Base-by-base conservation (phyloP, 2,797 vertebrate species). In the Micromesistius poutassou region DNA sequence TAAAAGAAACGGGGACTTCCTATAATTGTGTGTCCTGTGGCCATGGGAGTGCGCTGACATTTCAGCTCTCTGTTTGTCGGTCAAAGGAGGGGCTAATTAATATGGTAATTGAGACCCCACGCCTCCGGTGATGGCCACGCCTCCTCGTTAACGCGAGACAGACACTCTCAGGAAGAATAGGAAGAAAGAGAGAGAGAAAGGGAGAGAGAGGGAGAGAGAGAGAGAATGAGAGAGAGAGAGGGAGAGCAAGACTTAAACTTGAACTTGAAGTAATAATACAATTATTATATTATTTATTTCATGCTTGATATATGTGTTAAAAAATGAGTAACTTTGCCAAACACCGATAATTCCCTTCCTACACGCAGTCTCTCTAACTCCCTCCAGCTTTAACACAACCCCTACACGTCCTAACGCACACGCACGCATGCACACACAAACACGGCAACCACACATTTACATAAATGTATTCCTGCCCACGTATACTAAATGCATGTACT, bases 31-130 rank as follows among this genome's bases (percentile, higher is more conserved):
- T 92, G 91, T 93, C 91, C 89, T 86, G 77, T 90, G 90, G 87
- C 88, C 89, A 82, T 80, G 85, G 71, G 86, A 91, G 87, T 80
- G 81, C 83, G 87, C 87, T 93, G 93, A 92, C 93, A 93, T 94
- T 93, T 93, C 85, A 86, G 87, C 80, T 83, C 87, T 88, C 86
- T 93, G 90, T 91, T 92, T 91, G 87, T 89, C 87, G 87, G 91
- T 91, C 88, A 91, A 89, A 91, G 82, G 89, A 93, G 89, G 89
- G 86, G 91, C 90, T 94, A 93, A 94, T 94, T 94, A 95, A 93
- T 93, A 94, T 94, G 92, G 84, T 92, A 92, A 94, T 94, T 92
- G 81, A 83, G 88, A 88, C 88, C 80, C 79, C 28, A 87, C 36
- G 87, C 90, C 90, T 91, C 89, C 90, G 87, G 90, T 90, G 91